Base-by-base conservation (phyloP, 2,888 invertebrate species). In the Acleris literana region DNA sequence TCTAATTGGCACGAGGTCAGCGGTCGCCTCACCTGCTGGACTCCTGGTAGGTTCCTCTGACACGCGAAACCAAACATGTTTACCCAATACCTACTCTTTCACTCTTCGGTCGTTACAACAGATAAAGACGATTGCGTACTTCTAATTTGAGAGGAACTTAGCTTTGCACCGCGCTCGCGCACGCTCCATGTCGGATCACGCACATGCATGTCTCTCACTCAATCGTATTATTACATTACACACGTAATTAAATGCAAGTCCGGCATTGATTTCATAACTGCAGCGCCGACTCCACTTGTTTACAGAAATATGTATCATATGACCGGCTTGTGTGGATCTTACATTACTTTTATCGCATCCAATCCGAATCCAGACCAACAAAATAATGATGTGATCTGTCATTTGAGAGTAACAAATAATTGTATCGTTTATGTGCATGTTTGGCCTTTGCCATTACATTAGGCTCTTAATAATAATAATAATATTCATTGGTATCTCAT, bases 1-100 rank as follows among this genome's bases (percentile, higher is more conserved):
- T 72, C 83, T 90, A 91, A 92, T 90, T 90, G 87, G 87, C 81
- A 80, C 88, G 88, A 87, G 86, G 85, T 85, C 83, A 83, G 63
- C 81, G 82, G 83, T 84, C 72, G 76, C 77, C 75, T 79, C 78
- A 82, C 82, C 83, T 83, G 77, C 72, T 68, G 64, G 66, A 74
- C 74, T 74, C 72, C 74, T 53, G 44, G n/a, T 39, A 9, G 39
- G 39, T 39, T 33, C 9, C 33, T 33, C 13, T 13, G 13, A 13
- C 39, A 39, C 39, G 39, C 13, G 4, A 13, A 39, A 39, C 1
- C 13, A 39, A 39, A 39, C 11, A 39, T 11, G 39, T 39, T 39
- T 4, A 39, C 39, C 39, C 39, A 39, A 39, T 13, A 13, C 39
- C 3, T 9, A 39, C 13, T 39, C 13, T 4, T 13, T 39, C 13